Conservation (phyloP, 92 coral and sea anemone species). For the Paramuricea clavata region DNA sequence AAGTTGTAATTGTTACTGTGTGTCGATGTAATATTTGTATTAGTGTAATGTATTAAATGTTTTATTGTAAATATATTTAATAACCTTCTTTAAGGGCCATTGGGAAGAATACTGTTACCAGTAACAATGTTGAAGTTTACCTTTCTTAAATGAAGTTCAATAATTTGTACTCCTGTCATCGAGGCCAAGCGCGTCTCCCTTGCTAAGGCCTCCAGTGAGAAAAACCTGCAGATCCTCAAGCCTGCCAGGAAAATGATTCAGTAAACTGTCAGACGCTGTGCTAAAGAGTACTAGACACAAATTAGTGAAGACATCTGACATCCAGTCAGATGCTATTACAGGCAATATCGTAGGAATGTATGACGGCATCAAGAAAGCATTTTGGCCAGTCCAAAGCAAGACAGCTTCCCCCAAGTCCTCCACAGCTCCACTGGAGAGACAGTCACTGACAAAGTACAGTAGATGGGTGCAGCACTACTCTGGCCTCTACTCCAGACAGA, state of each 20-base stretch:
- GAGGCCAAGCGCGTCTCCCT: slow-evolving; percentile 52
- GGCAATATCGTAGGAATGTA: slow-evolving; percentile 43
- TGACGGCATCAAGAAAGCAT: slow-evolving; percentile 61
- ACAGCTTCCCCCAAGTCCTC: slow-evolving; percentile 47
- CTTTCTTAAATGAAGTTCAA: no score
- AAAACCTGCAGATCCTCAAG: slow-evolving; percentile 54
- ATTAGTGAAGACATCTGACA: neutral
- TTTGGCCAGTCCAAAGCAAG: slow-evolving; percentile 52
- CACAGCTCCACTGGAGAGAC: slow-evolving; percentile 44
- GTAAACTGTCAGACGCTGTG: slow-evolving; percentile 44
- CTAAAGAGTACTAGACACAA: slow-evolving; percentile 32
- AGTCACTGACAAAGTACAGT: slow-evolving; percentile 25
- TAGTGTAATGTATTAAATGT: no score
- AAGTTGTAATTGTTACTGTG: no score
- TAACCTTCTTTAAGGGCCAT: no score
- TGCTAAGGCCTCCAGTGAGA: slow-evolving; percentile 35
- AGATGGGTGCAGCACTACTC: slow-evolving; percentile 38
- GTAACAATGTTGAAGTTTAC: no score
- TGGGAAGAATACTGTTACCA: no score
- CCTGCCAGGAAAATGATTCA: slow-evolving; percentile 55
- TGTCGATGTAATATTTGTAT: no score
- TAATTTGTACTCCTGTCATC: slow-evolving; percentile 57
- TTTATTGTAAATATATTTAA: no score
- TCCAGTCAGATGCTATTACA: slow-evolving; percentile 4
- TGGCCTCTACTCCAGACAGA: slow-evolving; percentile 41